phyloP scores from a whole-genome alignment of 2,888 invertebrate species.

The Scrobipalpa atriplicella region DNA sequence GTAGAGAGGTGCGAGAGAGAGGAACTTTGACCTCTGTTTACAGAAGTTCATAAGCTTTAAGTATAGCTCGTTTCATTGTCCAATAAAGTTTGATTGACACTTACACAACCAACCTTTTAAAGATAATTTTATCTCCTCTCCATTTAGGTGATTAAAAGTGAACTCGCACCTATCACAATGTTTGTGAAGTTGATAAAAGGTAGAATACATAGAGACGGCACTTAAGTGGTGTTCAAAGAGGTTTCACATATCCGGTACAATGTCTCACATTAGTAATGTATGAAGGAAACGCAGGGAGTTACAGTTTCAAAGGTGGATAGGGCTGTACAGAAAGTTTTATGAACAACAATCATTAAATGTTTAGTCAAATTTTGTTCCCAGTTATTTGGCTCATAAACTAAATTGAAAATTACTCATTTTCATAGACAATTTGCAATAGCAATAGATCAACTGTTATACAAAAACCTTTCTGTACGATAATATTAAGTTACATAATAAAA shows the following conservation, averaged over 20 bases:
- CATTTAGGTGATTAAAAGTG: background rate
- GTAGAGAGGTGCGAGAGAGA: background rate
- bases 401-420: background rate
- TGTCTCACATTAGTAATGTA: slow-evolving; percentile 6
- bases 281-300: slow-evolving; percentile 4
- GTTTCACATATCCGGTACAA: background rate
- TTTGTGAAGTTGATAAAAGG: background rate
- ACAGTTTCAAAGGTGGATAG: background rate
- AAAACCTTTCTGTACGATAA: background rate
- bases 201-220: background rate
- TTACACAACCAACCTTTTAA: slow-evolving; percentile 1
- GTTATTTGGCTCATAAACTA: slow-evolving; percentile 18
- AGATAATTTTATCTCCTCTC: background rate
- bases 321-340: slow-evolving; percentile 19
- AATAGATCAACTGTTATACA: slow-evolving; percentile 2
- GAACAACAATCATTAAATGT: slow-evolving; percentile 11
- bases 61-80: background rate
- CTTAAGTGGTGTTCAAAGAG: background rate
- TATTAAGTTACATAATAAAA: background rate
- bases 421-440: slow-evolving; percentile 18
- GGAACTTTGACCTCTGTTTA: background rate
- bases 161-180: background rate
- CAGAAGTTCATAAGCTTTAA: background rate
- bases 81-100: slow-evolving; percentile 6
- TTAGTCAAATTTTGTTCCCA: slow-evolving; percentile 18